phyloP scores from a whole-genome alignment of 2,888 invertebrate species.

The Lasiommata megera region DNA sequence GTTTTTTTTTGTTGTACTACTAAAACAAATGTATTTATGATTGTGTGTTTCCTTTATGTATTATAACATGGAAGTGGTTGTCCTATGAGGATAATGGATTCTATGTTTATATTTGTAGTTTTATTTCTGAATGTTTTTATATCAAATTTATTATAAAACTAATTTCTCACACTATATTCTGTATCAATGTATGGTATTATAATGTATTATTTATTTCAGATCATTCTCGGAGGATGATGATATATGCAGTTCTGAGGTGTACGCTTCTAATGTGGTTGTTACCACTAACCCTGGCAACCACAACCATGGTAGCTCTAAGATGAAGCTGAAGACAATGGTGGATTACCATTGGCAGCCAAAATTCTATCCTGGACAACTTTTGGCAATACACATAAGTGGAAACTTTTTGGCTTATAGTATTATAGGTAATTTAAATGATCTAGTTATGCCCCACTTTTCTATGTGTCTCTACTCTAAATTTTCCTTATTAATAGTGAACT shows the following conservation, averaged over 20 bases:
- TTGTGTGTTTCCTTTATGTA: too few relatives aligned
- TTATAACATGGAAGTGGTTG: too few relatives aligned
- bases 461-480: too few relatives aligned
- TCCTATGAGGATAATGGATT: too few relatives aligned
- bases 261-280: constrained; percentile 84
- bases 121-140: too few relatives aligned
- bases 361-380: constrained; percentile 92
- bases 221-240: constrained; percentile 83
- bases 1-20: too few relatives aligned
- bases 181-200: too few relatives aligned
- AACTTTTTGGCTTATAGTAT: constrained; percentile 95
- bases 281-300: constrained; percentile 87
- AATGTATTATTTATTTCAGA: constrained; percentile 51
- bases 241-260: constrained; percentile 79
- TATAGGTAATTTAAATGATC: constrained; percentile 83
- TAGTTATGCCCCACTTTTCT: not conserved
- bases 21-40: too few relatives aligned
- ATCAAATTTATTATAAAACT: too few relatives aligned
- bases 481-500: too few relatives aligned
- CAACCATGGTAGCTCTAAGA: constrained; percentile 92
- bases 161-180: too few relatives aligned
- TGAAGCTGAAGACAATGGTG: constrained; percentile 93
- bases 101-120: too few relatives aligned
- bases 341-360: constrained; percentile 96
- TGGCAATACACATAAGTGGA: constrained; percentile 93